Percentiles rank a stretch among this genome's conserved stretches.
These are phyloP conservation scores for Peromyscus leucopus DNA, from an alignment of 2,113 vertebrate genomes.

Conservation along the genomic window DNA sequence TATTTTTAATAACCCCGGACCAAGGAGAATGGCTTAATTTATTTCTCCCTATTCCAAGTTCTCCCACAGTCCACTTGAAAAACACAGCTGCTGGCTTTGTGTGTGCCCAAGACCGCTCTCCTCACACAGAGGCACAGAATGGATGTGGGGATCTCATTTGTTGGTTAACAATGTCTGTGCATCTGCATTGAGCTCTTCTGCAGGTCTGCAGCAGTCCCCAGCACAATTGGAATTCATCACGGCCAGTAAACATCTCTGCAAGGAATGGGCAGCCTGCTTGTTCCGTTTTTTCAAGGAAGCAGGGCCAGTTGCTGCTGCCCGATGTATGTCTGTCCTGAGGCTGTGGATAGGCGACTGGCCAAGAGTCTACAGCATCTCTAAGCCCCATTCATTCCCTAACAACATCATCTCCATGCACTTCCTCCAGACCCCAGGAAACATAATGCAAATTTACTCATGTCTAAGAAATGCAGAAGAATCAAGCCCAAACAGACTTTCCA, in stretches of 20 bases:
- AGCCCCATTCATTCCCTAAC: background rate
- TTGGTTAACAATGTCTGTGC: slow-evolving; percentile 75
- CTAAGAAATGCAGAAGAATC: background rate
- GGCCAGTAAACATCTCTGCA: background rate
- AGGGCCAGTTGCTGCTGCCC: background rate
- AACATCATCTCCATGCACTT: no score
- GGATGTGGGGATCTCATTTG: slow-evolving; percentile 66
- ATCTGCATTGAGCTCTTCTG: slow-evolving; percentile 64
- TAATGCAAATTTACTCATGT: background rate
- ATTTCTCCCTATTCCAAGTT: slow-evolving; percentile 65
- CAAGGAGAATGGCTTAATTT: slow-evolving; percentile 77
- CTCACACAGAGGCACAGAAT: slow-evolving; percentile 19
- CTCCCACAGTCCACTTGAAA: slow-evolving; percentile 72
- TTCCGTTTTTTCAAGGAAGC: background rate
- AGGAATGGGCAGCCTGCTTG: background rate
- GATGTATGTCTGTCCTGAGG: no score
- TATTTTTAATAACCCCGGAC: slow-evolving; percentile 73
- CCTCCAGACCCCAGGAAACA: background rate
- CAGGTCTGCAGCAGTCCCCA: slow-evolving; percentile 67
- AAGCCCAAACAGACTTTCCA: background rate
- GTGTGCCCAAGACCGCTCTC: slow-evolving; percentile 60
- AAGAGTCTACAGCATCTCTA: rapidly evolving
- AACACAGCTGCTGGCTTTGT: slow-evolving; percentile 83
- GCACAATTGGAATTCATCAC: slow-evolving; percentile 62
- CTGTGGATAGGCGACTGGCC: rapidly evolving